Evolutionary conservation across 2,797 vertebrate species (phyloP), one percentile per base, ranked within the genome.

Genomic region (Tokudaia tokunoshimensis): DNA sequence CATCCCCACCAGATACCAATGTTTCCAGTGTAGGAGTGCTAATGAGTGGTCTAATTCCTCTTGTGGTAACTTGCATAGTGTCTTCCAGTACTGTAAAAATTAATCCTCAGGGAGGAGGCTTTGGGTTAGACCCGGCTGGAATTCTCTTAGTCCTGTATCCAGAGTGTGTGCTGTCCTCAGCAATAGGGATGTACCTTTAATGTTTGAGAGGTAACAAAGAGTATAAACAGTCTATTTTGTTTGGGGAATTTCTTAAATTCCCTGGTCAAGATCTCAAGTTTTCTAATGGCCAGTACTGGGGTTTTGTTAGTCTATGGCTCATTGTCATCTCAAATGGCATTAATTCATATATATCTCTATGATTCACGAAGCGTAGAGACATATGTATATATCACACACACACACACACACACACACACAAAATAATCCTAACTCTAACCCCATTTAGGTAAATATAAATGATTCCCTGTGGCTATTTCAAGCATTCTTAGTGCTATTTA

Each of bases 1-100:
- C 0, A 20, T 70, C 26, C 3, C 22, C 15, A 34, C 6, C 0
- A 31, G 37, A 6, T 14, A 12, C 1, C 20, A 67, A 26, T 37
- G 17, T 19, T 6, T 34, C 74, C 63, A 31, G 15, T 44, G 14
- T 10, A 22, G 31, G 3, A 22, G 0, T 12, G 65, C 52, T 81
- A 22, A 37, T 61, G 22, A 72, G 55, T 41, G 26, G 29, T 34
- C 47, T 79, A 63, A 52, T 41, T 61, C 80, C 6, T 59, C 22
- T n/a, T 13, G n/a, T 4, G 1, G 37, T n/a, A 59, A 22, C 22
- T 82, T 82, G 13, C 22, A n/a, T n/a, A 41, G 1, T 61, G n/a
- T 75, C n/a, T 61, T 82, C n/a, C 34, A 81, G 55, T 29, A 81
- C 34, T 59, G 24, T 9, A 13, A 26, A 59, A 82, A 24, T 22